Percentiles rank a stretch among this genome's conserved stretches.
Evolutionary conservation across 2,888 invertebrate genomes (phyloP).

Genomic region (Drosophila meridionalis): DNA sequence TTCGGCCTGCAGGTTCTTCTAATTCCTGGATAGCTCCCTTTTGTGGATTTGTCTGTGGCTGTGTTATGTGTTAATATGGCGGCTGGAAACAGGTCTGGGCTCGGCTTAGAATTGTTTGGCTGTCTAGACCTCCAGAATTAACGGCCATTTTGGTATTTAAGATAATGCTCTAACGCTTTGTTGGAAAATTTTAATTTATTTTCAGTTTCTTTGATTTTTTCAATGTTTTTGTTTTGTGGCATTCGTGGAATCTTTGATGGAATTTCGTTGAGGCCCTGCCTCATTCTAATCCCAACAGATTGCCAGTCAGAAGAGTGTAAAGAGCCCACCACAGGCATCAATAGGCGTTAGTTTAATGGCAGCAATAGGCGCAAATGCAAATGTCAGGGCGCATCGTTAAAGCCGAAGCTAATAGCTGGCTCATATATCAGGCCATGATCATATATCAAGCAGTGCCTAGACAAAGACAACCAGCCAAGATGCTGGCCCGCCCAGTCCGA

Average conservation of each 20-base stretch:
- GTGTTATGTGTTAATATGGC: conserved; percentile 54
- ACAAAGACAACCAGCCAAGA: conserved; percentile 28
- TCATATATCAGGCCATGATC: conserved; percentile 62
- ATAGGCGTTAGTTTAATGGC: conserved; percentile 20
- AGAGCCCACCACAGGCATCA: conserved; percentile 17
- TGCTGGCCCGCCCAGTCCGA: conserved; percentile 2
- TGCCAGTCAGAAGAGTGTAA: conserved; percentile 33
- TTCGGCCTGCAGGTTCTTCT: conserved; percentile 45
- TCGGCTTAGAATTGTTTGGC: conserved; percentile 49
- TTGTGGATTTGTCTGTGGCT: conserved; percentile 7
- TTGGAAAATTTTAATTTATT: conserved; percentile 55
- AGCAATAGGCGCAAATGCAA: conserved; percentile 37
- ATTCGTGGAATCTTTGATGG: conserved; percentile 34
- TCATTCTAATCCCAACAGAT: conserved; percentile 40
- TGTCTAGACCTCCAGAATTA: conserved; percentile 42
- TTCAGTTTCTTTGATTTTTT: conserved; percentile 35
- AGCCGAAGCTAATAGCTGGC: conserved; percentile 59
- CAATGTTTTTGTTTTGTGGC: conserved; percentile 10
- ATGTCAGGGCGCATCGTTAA: conserved; percentile 60
- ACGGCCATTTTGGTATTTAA: conserved; percentile 59
- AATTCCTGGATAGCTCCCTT: conserved; percentile 38
- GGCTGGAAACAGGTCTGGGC: conserved; percentile 54
- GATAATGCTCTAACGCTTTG: conserved; percentile 34
- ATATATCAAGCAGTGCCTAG: conserved; percentile 43
- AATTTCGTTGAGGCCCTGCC: conserved; percentile 23